Base-by-base conservation (phyloP, 2,888 invertebrate species). In the Rhopalosiphum nymphaeae region DNA sequence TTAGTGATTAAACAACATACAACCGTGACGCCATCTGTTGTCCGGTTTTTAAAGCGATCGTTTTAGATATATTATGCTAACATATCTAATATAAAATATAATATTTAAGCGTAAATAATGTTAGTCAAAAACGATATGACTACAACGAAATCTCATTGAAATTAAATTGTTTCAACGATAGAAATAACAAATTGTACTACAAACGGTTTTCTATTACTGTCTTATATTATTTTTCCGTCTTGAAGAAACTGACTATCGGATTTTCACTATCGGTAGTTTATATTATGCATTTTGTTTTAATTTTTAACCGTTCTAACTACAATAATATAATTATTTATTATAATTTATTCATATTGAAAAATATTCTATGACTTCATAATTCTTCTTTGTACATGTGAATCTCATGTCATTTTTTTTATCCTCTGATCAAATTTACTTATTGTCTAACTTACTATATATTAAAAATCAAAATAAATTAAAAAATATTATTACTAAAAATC, bases 301-400 rank as follows among this genome's bases (percentile, higher is more conserved):
- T n/a, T 67, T 67, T 67, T n/a, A 11, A 67, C 4, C 67, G 13
- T n/a, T n/a, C 5, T n/a, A n/a, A 67, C n/a, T 67, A 13, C 4
- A n/a, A n/a, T 67, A 67, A n/a, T n/a, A n/a, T 67, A 57, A 57
- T 57, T 57, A 67, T 67, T 67, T 67, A n/a, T n/a, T 67, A n/a
- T 5, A 67, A 67, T 67, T n/a, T 61, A 61, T 61, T 29, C 3
- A 61, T 11, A 11, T 29, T 67, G 67, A 67, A 67, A 67, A n/a
- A 67, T 67, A 11, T 61, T 11, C 3, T 61, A 61, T 61, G 10
- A 57, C 61, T 29, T 29, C 11, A 61, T 10, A 29, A 61, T 61
- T 29, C 21, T 21, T 53, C 21, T 21, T 13, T 53, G 53, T 53
- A 21, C 21, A 16, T 53, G 21, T 21, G 21, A 53, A 21, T 21